Percentiles rank a stretch among this genome's conserved stretches.
Conservation (phyloP, 2,113 vertebrate species). For the Ciconia maguari region DNA sequence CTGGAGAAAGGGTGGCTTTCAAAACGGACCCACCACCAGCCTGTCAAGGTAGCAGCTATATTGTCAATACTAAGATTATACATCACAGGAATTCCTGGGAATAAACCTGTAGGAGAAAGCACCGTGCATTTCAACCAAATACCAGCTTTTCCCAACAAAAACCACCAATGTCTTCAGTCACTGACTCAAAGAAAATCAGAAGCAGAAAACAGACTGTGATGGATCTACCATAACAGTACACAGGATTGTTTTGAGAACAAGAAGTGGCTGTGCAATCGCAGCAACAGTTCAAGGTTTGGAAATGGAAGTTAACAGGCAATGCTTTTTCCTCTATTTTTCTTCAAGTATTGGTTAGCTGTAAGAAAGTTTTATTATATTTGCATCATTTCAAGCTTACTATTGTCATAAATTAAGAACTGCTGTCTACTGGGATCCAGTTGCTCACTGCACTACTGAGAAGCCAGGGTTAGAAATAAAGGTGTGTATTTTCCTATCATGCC, state of each 20-base stretch:
- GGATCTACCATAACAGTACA: not conserved
- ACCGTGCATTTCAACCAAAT: not conserved
- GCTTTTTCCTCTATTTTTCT: not conserved
- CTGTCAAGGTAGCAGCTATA: not conserved
- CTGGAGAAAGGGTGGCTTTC: not conserved
- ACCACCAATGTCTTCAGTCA: not conserved
- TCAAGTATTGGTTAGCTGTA: not conserved
- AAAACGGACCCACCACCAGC: not conserved
- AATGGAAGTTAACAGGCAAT: not conserved
- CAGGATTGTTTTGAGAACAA: not conserved
- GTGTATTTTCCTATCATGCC: not conserved
- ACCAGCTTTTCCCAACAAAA: not conserved
- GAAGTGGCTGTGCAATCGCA: not conserved
- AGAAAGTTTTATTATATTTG: not conserved
- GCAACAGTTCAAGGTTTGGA: not conserved
- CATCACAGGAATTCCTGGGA: not conserved
- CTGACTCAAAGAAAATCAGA: not conserved
- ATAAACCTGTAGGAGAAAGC: not conserved
- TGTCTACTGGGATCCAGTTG: not conserved
- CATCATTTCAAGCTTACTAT: not conserved
- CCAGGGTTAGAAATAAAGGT: not conserved
- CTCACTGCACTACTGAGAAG: not conserved
- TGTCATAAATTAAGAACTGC: not conserved
- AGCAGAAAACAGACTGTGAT: not conserved
- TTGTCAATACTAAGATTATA: not conserved